Evolutionary conservation across 2,113 vertebrate genomes (phyloP).

Genomic region (Tenebrosternarchus preto): DNA sequence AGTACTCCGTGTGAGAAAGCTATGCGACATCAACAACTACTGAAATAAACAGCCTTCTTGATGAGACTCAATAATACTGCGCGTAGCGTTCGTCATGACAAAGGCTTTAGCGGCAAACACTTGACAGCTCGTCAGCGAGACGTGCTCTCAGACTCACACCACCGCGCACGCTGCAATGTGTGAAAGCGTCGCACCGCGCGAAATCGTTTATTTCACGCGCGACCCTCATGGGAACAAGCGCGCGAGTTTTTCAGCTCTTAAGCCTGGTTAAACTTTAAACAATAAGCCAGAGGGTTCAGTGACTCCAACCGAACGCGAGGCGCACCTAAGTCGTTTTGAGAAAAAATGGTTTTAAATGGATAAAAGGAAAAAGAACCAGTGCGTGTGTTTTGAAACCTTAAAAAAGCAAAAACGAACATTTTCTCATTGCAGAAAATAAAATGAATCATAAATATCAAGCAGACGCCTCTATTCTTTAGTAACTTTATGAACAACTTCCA

Average conservation of each 20-base stretch:
- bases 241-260: neutral
- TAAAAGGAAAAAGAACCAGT: neutral
- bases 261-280: slow-evolving; percentile 2
- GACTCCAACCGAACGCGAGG: neutral
- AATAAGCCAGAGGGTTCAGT: neutral
- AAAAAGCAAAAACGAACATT: neutral
- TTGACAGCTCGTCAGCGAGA: neutral
- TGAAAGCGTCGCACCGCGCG: slow-evolving; percentile 1
- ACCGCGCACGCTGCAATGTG: neutral
- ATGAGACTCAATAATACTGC: neutral
- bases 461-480: neutral
- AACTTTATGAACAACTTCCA: slow-evolving; percentile 25
- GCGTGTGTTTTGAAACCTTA: neutral
- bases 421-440: neutral
- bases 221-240: neutral
- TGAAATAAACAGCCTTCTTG: neutral
- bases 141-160: slow-evolving; percentile 5
- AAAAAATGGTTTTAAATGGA: neutral
- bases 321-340: neutral
- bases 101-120: neutral
- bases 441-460: slow-evolving; percentile 14
- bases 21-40: neutral
- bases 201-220: neutral
- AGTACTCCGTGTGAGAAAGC: neutral
- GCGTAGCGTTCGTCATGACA: neutral